These are phyloP conservation scores for Tachina fera DNA, from an alignment of 2,888 invertebrate species.

Conservation along the genomic window DNA sequence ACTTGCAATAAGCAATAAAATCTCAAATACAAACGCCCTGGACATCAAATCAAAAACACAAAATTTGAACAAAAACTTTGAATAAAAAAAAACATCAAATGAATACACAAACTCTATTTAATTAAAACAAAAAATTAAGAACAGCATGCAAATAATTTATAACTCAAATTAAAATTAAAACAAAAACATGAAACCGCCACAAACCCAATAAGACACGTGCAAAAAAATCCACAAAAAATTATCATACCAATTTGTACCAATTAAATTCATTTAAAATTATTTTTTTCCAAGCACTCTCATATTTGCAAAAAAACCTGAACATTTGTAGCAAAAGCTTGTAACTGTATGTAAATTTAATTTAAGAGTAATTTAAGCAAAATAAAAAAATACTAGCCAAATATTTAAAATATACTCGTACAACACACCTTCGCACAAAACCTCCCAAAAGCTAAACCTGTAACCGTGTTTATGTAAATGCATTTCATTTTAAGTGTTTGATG, in stretches of 20 bases:
- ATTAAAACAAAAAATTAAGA: constrained; percentile 18
- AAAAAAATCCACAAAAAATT: not conserved
- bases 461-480: not conserved
- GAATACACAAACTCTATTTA: not conserved
- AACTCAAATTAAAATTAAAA: constrained; percentile 41
- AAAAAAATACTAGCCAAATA: constrained; percentile 15
- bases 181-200: not conserved
- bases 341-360: constrained; percentile 5
- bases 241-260: constrained; percentile 26
- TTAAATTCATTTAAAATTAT: constrained; percentile 45
- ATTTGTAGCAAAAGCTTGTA: not conserved
- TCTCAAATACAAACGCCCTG: constrained; percentile 2
- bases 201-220: not conserved
- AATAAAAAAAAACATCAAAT: not conserved
- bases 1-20: not conserved
- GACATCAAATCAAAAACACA: constrained; percentile 33
- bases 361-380: constrained; percentile 33
- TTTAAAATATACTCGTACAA: not conserved
- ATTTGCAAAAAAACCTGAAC: not conserved
- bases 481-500: constrained; percentile 47
- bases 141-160: constrained; percentile 1
- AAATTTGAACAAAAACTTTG: constrained; percentile 43
- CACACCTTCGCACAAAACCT: not conserved
- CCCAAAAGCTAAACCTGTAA: not conserved
- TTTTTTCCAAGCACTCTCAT: constrained; percentile 15